A percentile compares a stretch with the other conserved stretches of the same genome.
These are phyloP conservation scores for Anableps anableps DNA, from an alignment of 2,797 vertebrate genomes.

Conservation along the genomic window DNA sequence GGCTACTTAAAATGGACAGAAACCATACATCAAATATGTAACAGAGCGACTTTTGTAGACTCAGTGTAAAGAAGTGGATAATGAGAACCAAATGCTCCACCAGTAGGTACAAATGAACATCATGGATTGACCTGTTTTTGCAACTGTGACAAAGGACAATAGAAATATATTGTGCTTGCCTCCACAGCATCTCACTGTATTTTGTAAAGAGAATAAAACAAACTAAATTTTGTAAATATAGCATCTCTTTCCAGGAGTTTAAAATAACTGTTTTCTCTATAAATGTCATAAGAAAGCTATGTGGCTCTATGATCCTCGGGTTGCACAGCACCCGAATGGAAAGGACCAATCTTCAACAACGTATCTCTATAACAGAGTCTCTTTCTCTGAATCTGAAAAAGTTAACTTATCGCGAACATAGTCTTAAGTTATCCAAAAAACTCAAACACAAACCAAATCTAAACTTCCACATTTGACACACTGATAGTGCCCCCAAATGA, in stretches of 20 bases:
- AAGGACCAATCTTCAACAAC: neutral
- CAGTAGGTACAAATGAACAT: no score
- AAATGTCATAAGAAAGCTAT: neutral
- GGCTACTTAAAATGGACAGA: neutral
- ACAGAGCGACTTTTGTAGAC: no score
- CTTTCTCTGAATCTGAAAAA: neutral
- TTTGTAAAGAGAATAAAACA: no score
- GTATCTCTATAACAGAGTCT: neutral
- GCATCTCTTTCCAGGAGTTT: neutral
- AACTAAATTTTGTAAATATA: neutral
- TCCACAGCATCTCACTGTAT: no score
- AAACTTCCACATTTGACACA: neutral
- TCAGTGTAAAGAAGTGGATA: no score
- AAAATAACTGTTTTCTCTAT: neutral
- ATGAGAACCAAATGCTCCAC: no score
- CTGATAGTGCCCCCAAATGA: neutral
- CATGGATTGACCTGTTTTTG: no score
- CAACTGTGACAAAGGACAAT: no score
- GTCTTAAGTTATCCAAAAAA: no score
- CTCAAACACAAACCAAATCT: neutral
- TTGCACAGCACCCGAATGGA: neutral
- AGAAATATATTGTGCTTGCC: no score
- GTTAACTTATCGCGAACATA: neutral
- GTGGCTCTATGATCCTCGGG: neutral
- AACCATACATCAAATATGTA: no score